Evolutionary conservation across 2,888 invertebrate species (phyloP), one percentile per base, ranked within the genome.

Genomic region (Epinotia nisella): DNA sequence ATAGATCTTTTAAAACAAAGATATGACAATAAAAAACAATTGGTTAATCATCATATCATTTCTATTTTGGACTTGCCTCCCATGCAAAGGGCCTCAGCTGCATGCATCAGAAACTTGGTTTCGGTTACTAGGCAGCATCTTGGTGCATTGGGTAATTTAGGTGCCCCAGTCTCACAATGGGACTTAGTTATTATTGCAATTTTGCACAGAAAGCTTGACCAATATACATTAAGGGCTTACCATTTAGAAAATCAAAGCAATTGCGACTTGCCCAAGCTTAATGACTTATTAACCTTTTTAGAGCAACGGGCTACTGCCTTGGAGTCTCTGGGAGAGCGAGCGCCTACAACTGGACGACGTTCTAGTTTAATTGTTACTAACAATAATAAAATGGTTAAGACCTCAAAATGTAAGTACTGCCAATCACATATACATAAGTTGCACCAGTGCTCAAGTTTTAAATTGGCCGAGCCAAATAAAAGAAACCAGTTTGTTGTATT

Each of bases 391-490:
- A 1, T 3, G 13, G 21, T 15, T n/a, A 68, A 68, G 19, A 0
- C 49, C 13, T 0, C 11, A 5, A 67, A 58, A 67, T 69, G 68
- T 69, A 69, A 69, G 68, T 69, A 69, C 53, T 69, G 68, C 29
- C 17, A 39, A 3, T 69, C 68, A 10, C 17, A 53, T 51, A 5
- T 59, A 10, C 68, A 69, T 19, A 69, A 69, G 17, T 5, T 68
- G 51, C 60, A 68, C 15, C 68, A 68, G 17, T 68, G 68, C n/a
- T 21, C 60, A 13, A 39, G 51, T 5, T 69, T 69, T 5, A 60
- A 60, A 19, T 45, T 68, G 1, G 13, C 24, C 0, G 49, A 49
- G 2, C n/a, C 24, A 4, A n/a, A 15, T 4, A 24, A 67, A 7
- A 21, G 66, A 7, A 56, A 67, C 15, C 10, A 56, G 21, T 67